Evolutionary conservation across 2,113 vertebrate genomes (phyloP), one percentile per base, ranked within the genome.

Genomic region (Dolichallabes microphthalmus): DNA sequence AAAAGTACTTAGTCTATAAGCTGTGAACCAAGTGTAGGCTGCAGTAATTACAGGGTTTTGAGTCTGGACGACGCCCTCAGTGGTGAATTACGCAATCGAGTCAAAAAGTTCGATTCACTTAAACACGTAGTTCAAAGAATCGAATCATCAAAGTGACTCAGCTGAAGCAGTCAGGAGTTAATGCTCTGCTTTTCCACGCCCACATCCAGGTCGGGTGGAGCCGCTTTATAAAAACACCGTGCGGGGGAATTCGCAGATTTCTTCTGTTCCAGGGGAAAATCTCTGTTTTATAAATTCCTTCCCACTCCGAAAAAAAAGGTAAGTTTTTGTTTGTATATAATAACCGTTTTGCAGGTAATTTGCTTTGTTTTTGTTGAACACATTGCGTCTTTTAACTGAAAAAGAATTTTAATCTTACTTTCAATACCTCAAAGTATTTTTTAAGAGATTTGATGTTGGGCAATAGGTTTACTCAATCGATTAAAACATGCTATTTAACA

Each of bases 191-290:
- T 19, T 8, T 30, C 10, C 66, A 55, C 82, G 15, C 13, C 57
- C 73, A 45, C 39, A 52, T 30, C 17, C 30, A 82, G 52, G 15
- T 76, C 66, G 88, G 88, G 88, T 61, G 88, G 83, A 30, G 86
- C 74, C 53, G 25, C 27, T 2, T 5, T 87, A 89, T 89, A 89
- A 87, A 89, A 30, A 14, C 27, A 1, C 11, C 2, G 76, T 13
- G 30, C 11, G 30, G 76, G 66, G 52, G 53, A 79, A 53, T 71
- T 11, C 55, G 14, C 53, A 35, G 27, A 30, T n/a, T 82, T 75
- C 17, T 5, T 11, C 32, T 52, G 45, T 19, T 61, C 68, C 52
- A 35, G 66, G 35, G 17, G 45, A 45, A 53, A n/a, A 53, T 30
- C 13, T 61, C 69, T 27, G 19, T 35, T 58, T 45, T 50, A 71